Conservation (phyloP, 2,797 vertebrate species). For the Premnoplex brunnescens region DNA sequence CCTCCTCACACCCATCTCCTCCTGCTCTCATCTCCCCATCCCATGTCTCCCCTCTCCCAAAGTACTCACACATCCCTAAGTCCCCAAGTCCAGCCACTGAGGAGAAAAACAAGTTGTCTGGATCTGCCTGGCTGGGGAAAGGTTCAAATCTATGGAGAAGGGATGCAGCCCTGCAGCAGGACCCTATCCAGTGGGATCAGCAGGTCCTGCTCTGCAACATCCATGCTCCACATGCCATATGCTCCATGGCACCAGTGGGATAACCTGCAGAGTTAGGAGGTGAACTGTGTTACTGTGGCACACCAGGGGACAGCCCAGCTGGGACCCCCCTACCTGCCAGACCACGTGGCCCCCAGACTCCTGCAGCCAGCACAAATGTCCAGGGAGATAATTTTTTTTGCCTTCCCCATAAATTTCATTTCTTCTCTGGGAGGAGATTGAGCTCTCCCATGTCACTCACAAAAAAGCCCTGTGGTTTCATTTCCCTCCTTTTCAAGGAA, state of each 20-base stretch:
- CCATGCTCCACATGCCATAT: neutral
- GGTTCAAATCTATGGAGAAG: neutral
- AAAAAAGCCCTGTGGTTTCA: slow-evolving; percentile 67
- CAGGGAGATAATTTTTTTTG: neutral
- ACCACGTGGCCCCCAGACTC: neutral
- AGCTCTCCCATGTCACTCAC: neutral
- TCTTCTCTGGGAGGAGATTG: slow-evolving; percentile 27
- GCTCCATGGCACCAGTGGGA: neutral
- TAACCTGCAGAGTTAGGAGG: accelerated
- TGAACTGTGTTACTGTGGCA: neutral
- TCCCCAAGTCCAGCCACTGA: neutral
- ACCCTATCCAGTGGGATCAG: neutral
- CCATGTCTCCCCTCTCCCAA: neutral
- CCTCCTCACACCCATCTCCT: neutral
- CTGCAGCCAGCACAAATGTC: neutral
- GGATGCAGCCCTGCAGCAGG: neutral
- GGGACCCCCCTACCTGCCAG: neutral
- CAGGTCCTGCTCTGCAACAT: accelerated
- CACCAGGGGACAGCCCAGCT: neutral
- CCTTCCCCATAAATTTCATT: slow-evolving; percentile 52
- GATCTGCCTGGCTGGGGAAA: neutral
- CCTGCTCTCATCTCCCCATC: neutral
- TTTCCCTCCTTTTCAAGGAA: slow-evolving; percentile 75
- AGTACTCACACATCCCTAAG: neutral
- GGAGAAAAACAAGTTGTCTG: neutral